Percentiles rank a stretch among this genome's conserved stretches.
These are phyloP conservation scores for Erinaceus europaeus DNA, from an alignment of 2,113 vertebrate genomes.

Conservation along the genomic window DNA sequence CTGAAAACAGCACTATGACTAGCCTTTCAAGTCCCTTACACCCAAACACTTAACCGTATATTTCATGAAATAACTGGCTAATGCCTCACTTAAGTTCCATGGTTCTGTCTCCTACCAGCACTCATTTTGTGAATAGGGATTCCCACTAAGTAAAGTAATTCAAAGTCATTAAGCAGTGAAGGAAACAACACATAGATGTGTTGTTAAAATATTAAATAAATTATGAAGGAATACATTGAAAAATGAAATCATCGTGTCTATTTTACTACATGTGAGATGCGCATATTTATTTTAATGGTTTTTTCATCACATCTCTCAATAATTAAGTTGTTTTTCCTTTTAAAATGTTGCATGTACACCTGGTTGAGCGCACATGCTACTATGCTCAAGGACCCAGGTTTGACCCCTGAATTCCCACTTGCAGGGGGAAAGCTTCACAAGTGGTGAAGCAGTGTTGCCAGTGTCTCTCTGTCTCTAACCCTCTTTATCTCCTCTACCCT, in stretches of 20 bases:
- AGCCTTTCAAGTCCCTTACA: neutral
- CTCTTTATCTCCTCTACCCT: too few species aligned
- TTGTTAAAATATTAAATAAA: slow-evolving; percentile 35
- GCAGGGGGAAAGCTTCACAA: too few species aligned
- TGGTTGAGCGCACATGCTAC: too few species aligned
- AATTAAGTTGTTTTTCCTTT: slow-evolving; percentile 25
- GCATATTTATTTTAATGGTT: slow-evolving; percentile 43
- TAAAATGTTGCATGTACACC: slow-evolving; percentile 31
- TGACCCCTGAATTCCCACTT: too few species aligned
- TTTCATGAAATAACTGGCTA: slow-evolving; percentile 47
- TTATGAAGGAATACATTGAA: slow-evolving; percentile 47
- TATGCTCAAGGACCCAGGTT: too few species aligned
- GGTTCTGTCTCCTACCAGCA: neutral
- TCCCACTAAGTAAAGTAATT: slow-evolving; percentile 65
- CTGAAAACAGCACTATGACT: neutral
- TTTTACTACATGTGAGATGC: slow-evolving; percentile 15
- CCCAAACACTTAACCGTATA: slow-evolving; percentile 31
- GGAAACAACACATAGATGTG: neutral
- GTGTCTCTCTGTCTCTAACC: too few species aligned
- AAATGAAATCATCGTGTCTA: neutral
- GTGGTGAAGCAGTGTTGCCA: too few species aligned
- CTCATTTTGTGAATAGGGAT: slow-evolving; percentile 34
- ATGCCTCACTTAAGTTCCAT: slow-evolving; percentile 9
- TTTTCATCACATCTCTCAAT: slow-evolving; percentile 38
- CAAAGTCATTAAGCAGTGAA: slow-evolving; percentile 45